phyloP scores from a whole-genome alignment of 2,888 invertebrate genomes.

The Acanthosoma haemorrhoidale region DNA sequence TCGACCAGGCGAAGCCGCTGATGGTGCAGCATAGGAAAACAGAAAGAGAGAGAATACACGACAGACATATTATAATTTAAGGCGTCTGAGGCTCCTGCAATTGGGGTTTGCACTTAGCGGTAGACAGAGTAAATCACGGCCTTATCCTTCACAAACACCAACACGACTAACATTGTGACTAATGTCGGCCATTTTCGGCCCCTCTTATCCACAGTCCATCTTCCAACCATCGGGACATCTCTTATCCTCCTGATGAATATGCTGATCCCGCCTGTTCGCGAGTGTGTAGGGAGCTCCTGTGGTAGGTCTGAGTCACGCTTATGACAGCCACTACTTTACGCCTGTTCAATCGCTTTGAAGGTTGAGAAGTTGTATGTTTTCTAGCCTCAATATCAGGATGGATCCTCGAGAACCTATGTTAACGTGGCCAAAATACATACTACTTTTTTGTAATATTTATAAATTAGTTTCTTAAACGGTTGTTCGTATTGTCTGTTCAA shows the following conservation, averaged over 20 bases:
- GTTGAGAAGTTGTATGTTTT: no score
- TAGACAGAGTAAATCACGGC: neutral
- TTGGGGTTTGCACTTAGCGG: constrained; percentile 25
- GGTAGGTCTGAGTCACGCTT: no score
- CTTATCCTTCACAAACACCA: constrained; percentile 8
- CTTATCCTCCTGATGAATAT: neutral
- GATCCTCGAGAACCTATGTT: no score
- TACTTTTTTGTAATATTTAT: no score
- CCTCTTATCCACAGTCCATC: constrained; percentile 6
- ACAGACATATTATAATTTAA: constrained; percentile 8
- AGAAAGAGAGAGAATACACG: neutral
- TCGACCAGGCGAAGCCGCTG: neutral
- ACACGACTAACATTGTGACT: neutral
- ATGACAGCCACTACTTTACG: no score
- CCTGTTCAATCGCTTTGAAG: no score
- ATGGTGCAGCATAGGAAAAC: constrained; percentile 1
- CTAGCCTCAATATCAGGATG: no score
- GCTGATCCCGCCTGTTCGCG: neutral
- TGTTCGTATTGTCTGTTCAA: no score
- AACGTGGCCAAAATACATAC: no score
- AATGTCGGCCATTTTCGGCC: constrained; percentile 12
- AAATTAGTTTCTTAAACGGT: no score
- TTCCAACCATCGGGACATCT: neutral
- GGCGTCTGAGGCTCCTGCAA: constrained; percentile 18
- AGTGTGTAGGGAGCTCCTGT: constrained; percentile 1